Conservation (phyloP, 2,888 invertebrate genomes). For the Meiosimyza platycephala region DNA sequence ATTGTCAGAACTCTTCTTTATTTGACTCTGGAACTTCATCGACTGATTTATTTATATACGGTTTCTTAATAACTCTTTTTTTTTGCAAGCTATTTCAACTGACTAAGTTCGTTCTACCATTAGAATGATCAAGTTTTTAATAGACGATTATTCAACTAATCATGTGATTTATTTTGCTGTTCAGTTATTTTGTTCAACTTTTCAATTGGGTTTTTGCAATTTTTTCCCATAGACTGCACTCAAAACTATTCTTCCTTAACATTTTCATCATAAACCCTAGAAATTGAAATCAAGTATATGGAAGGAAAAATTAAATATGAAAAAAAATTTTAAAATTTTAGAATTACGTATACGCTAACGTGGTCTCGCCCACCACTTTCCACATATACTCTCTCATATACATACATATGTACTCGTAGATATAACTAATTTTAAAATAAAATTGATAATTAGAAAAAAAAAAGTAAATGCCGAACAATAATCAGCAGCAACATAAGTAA, state of each 20-base stretch:
- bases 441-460: slow-evolving; percentile 22
- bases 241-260: background rate
- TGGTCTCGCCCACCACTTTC: slow-evolving; percentile 40
- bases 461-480: background rate
- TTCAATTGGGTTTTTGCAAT: too few species aligned
- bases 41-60: too few species aligned
- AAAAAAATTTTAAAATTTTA: slow-evolving; percentile 40
- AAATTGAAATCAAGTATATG: background rate
- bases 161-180: too few species aligned
- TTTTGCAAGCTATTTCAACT: too few species aligned
- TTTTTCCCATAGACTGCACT: too few species aligned
- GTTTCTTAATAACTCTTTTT: too few species aligned
- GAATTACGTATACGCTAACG: slow-evolving; percentile 57
- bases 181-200: too few species aligned
- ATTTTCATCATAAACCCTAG: background rate
- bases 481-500: slow-evolving; percentile 14
- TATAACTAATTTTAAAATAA: slow-evolving; percentile 11
- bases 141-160: too few species aligned
- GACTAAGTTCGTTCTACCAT: too few species aligned
- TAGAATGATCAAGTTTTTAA: too few species aligned
- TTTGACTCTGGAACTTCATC: too few species aligned
- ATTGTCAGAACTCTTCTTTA: too few species aligned
- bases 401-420: slow-evolving; percentile 8
- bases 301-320: slow-evolving; percentile 34
- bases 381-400: slow-evolving; percentile 26